Conservation (phyloP, 1,140 invertebrate genomes). For the Cylas formicarius region DNA sequence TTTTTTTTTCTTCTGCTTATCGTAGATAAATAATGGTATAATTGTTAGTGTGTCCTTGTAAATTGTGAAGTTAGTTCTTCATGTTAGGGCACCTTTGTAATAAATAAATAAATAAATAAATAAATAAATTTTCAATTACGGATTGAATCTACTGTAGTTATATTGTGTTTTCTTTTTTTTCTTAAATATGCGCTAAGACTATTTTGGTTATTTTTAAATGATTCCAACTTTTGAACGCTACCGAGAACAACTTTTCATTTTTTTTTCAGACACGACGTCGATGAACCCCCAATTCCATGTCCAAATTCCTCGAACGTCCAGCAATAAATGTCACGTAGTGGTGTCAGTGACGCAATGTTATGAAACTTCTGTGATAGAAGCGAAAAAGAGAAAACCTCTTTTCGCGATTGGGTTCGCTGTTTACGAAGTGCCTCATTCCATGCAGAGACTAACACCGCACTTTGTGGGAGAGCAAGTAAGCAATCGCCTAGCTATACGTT, state of each 20-base stretch:
- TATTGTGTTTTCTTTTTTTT: too few species aligned
- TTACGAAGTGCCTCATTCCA: slow-evolving; percentile 60
- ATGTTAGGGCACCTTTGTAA: too few species aligned
- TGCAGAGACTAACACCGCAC: slow-evolving; percentile 52
- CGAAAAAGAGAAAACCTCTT: slow-evolving; percentile 45
- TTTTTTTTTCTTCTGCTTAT: too few species aligned
- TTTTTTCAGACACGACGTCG: slow-evolving; percentile 53
- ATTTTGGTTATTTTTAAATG: neutral
- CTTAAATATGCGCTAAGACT: neutral
- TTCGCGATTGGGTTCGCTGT: slow-evolving; percentile 62
- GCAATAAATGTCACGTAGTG: slow-evolving; percentile 63
- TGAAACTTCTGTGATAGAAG: slow-evolving; percentile 44
- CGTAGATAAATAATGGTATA: too few species aligned
- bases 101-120: too few species aligned
- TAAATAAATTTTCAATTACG: too few species aligned
- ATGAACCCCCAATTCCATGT: slow-evolving; percentile 69
- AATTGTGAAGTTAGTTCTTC: too few species aligned
- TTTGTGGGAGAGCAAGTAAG: slow-evolving; percentile 56
- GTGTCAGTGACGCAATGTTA: slow-evolving; percentile 68
- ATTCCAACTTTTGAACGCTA: neutral
- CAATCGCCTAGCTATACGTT: neutral
- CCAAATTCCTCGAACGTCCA: slow-evolving; percentile 54
- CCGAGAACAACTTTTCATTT: neutral
- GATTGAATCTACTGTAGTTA: too few species aligned
- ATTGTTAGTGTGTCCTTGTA: too few species aligned